Conservation (phyloP, 2,113 vertebrate genomes). For the Nesoenas mayeri region DNA sequence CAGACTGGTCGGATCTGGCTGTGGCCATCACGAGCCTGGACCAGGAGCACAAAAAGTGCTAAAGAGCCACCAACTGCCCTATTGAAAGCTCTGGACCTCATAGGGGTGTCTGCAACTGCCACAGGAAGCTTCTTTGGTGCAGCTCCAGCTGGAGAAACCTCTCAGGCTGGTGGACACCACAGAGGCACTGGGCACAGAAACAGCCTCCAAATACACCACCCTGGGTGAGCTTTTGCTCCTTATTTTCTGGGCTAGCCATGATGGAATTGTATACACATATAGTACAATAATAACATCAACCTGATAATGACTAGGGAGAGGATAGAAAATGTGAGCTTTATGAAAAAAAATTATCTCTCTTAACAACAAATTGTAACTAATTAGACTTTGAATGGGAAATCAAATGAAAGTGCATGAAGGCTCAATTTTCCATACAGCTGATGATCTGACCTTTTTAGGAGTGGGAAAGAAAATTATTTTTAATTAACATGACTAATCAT, state of each 20-base stretch:
- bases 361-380: conserved; percentile 74
- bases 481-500: conserved; percentile 78
- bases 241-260: not conserved
- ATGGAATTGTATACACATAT: not conserved
- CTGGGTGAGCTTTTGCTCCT: not conserved
- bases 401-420: conserved; percentile 71
- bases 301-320: conserved; percentile 27
- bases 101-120: no score
- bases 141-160: not conserved
- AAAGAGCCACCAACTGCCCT: no score
- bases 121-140: not conserved
- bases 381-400: conserved; percentile 75
- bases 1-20: no score
- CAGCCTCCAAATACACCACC: not conserved
- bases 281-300: not conserved
- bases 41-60: no score
- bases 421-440: conserved; percentile 73
- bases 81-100: no score
- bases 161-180: not conserved
- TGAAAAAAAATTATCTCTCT: conserved; percentile 59
- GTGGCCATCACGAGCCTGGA: no score
- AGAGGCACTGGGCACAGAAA: not conserved
- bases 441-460: conserved; percentile 73
- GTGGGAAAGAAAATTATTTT: conserved; percentile 73
- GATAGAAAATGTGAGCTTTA: conserved; percentile 49